A percentile compares a stretch with the other conserved stretches of the same genome.
Evolutionary conservation across 2,888 invertebrate genomes (phyloP).

Genomic region (Ochropacha duplaris): DNA sequence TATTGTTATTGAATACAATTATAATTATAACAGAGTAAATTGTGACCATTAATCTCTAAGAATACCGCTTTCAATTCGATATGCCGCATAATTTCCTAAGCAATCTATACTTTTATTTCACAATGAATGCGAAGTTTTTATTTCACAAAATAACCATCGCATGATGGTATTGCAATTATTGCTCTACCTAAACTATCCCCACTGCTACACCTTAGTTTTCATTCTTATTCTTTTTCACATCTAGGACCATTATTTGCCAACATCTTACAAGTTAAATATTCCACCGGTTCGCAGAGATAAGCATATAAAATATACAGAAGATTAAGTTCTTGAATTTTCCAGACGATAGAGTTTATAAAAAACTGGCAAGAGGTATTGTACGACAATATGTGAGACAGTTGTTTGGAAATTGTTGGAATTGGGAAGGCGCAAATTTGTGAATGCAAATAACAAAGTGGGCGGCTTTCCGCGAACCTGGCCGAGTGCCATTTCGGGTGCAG

Average conservation of each 20-base stretch:
- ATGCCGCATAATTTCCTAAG: too few species aligned
- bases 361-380: slow-evolving; percentile 23
- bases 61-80: too few species aligned
- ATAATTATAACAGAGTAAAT: too few species aligned
- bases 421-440: slow-evolving; percentile 42
- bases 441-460: slow-evolving; percentile 36
- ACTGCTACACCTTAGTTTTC: background rate
- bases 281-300: slow-evolving; percentile 25
- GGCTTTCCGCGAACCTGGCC: slow-evolving; percentile 30
- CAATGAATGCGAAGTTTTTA: too few species aligned
- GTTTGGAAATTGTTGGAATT: slow-evolving; percentile 38
- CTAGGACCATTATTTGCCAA: slow-evolving; percentile 11
- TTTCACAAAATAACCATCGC: too few species aligned
- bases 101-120: too few species aligned
- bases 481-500: slow-evolving; percentile 5
- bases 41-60: too few species aligned
- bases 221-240: background rate
- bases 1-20: too few species aligned
- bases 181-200: background rate
- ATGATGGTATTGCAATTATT: too few species aligned
- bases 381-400: slow-evolving; percentile 44
- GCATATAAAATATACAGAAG: slow-evolving; percentile 34
- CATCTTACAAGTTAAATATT: slow-evolving; percentile 29
- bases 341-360: slow-evolving; percentile 33
- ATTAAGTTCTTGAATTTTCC: slow-evolving; percentile 42